Conservation (phyloP, 2,888 invertebrate genomes). For the Eilema caniola region DNA sequence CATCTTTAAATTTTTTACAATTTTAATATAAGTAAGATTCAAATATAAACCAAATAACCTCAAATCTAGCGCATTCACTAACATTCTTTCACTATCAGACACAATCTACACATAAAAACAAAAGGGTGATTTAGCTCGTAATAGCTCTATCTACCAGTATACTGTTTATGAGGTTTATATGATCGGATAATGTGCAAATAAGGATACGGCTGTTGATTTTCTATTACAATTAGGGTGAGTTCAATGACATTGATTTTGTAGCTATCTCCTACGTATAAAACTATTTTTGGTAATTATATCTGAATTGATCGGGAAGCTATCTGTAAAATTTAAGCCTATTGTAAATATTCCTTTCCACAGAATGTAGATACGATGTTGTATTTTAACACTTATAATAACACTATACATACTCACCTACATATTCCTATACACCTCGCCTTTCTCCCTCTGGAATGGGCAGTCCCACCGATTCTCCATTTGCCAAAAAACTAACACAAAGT, state of each 20-base stretch:
- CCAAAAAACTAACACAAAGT: background rate
- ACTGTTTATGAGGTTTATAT: constrained; percentile 23
- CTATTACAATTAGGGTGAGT: constrained; percentile 10
- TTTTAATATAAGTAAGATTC: too few species aligned
- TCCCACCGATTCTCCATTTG: background rate
- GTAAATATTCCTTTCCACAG: too few species aligned
- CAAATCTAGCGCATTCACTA: constrained; percentile 3
- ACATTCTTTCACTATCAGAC: constrained; percentile 16
- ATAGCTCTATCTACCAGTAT: constrained; percentile 30
- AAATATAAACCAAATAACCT: background rate
- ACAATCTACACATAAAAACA: constrained; percentile 26
- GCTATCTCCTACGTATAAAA: background rate
- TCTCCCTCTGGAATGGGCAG: background rate
- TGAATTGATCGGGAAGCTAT: background rate
- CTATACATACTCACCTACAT: background rate
- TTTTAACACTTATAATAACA: too few species aligned
- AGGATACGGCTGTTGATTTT: constrained; percentile 13
- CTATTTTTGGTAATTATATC: constrained; percentile 4
- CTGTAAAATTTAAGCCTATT: background rate
- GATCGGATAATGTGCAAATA: constrained; percentile 16
- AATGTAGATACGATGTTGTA: too few species aligned
- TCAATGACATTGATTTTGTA: background rate
- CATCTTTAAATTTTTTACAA: too few species aligned
- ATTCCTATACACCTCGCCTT: background rate
- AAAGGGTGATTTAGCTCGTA: constrained; percentile 38